Percentiles rank a stretch among this genome's conserved stretches.
These are phyloP conservation scores for Octodon degus DNA, from an alignment of 2,113 vertebrate genomes.

Conservation along the genomic window DNA sequence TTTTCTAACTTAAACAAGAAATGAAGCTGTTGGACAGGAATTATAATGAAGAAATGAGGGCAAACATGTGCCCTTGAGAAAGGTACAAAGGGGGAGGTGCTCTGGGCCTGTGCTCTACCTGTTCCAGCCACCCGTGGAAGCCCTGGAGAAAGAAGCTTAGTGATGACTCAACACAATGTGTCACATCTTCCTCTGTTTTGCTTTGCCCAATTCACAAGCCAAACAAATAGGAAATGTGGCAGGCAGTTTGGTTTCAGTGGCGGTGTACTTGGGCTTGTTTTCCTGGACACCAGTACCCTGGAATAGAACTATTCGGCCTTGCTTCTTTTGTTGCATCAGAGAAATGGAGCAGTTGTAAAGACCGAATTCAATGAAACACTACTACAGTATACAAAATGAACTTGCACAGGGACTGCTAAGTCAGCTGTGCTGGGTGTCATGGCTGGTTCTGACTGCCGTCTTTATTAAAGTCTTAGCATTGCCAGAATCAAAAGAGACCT, in stretches of 20 bases:
- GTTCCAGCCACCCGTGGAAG: background rate
- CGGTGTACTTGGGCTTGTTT: slow-evolving; percentile 67
- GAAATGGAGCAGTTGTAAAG: slow-evolving; percentile 57
- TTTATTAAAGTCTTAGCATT: background rate
- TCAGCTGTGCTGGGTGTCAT: background rate
- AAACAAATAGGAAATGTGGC: slow-evolving; percentile 76
- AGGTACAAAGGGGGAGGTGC: background rate
- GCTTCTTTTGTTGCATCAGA: slow-evolving; percentile 51
- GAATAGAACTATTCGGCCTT: slow-evolving; percentile 55
- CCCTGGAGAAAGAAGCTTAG: background rate
- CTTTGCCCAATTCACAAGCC: slow-evolving; percentile 48
- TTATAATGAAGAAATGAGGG: slow-evolving; percentile 1
- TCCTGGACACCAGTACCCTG: slow-evolving; percentile 38
- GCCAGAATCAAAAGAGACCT: background rate
- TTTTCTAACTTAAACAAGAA: slow-evolving; percentile 48
- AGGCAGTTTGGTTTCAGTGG: slow-evolving; percentile 69
- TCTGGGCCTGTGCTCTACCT: background rate
- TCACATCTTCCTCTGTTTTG: background rate
- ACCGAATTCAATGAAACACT: slow-evolving; percentile 22
- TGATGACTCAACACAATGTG: slow-evolving; percentile 50
- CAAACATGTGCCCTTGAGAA: background rate
- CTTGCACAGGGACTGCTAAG: background rate
- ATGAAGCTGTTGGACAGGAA: background rate
- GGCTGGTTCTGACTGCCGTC: slow-evolving; percentile 22
- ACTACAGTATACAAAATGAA: slow-evolving; percentile 3